Evolutionary conservation across 2,888 invertebrate species (phyloP).

Genomic region (Scaptomyza polygonia): DNA sequence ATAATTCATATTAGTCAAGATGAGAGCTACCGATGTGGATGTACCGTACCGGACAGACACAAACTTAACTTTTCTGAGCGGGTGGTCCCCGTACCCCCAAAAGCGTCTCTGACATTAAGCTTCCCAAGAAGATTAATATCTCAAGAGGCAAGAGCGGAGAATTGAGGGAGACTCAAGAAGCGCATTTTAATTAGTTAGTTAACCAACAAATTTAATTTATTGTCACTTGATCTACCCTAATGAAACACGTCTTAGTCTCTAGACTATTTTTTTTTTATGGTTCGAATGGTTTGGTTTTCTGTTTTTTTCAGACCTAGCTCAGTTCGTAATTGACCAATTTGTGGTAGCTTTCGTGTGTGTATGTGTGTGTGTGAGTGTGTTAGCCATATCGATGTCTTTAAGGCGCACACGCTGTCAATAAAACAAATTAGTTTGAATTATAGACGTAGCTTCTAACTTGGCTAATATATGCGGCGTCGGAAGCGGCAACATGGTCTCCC

Average conservation of each 20-base stretch:
- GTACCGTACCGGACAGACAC: neutral
- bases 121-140: slow-evolving; percentile 82
- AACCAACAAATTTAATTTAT: slow-evolving; percentile 80
- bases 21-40: slow-evolving; percentile 73
- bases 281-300: slow-evolving; percentile 4
- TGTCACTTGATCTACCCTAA: slow-evolving; percentile 79
- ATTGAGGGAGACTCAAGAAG: slow-evolving; percentile 43
- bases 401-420: slow-evolving; percentile 79
- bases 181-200: slow-evolving; percentile 79
- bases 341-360: slow-evolving; percentile 35
- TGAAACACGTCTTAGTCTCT: slow-evolving; percentile 68
- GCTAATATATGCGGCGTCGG: slow-evolving; percentile 77
- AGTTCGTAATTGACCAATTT: slow-evolving; percentile 77
- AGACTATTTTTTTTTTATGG: slow-evolving; percentile 4
- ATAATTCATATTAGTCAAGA: slow-evolving; percentile 68
- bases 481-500: slow-evolving; percentile 43
- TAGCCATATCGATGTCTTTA: slow-evolving; percentile 43
- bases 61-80: slow-evolving; percentile 37
- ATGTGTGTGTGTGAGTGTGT: slow-evolving; percentile 17
- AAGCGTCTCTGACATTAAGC: slow-evolving; percentile 57
- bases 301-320: slow-evolving; percentile 28
- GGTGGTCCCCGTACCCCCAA: slow-evolving; percentile 62
- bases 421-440: slow-evolving; percentile 82
- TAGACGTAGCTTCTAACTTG: slow-evolving; percentile 70
- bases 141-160: slow-evolving; percentile 46